Conservation (phyloP, 2,888 invertebrate species). For the Aphelenchoides bicaudatus region DNA sequence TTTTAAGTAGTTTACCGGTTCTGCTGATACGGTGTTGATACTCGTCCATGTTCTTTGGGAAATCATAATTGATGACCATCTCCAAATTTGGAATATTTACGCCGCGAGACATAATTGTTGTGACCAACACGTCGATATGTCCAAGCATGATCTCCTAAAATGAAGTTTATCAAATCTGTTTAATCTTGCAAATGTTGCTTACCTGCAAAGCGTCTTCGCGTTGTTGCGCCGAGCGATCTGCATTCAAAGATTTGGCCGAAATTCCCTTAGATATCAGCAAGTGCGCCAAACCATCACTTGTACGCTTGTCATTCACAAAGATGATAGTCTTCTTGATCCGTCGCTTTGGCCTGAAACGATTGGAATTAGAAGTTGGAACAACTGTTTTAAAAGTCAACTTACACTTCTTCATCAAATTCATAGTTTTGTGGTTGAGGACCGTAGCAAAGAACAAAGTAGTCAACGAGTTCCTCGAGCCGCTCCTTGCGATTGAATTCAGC, state of each 20-base stretch:
- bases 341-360: background rate
- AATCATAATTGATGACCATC: constrained; percentile 17
- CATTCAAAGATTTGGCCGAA: background rate
- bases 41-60: background rate
- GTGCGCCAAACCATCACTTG: background rate
- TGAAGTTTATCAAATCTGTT: no score
- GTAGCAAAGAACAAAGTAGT: no score
- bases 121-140: constrained; percentile 2
- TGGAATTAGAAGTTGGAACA: background rate
- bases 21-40: constrained; percentile 8
- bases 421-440: no score
- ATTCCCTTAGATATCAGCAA: background rate
- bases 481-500: no score
- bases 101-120: constrained; percentile 16
- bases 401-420: no score
- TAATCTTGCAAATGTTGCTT: no score
- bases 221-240: background rate
- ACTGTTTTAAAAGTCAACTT: no score
- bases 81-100: constrained; percentile 14
- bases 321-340: background rate
- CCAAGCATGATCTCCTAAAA: background rate
- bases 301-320: background rate
- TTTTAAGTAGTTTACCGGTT: no score
- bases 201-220: background rate
- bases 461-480: no score